Conservation (phyloP, 2,113 vertebrate species). For the Xenus cinereus region DNA sequence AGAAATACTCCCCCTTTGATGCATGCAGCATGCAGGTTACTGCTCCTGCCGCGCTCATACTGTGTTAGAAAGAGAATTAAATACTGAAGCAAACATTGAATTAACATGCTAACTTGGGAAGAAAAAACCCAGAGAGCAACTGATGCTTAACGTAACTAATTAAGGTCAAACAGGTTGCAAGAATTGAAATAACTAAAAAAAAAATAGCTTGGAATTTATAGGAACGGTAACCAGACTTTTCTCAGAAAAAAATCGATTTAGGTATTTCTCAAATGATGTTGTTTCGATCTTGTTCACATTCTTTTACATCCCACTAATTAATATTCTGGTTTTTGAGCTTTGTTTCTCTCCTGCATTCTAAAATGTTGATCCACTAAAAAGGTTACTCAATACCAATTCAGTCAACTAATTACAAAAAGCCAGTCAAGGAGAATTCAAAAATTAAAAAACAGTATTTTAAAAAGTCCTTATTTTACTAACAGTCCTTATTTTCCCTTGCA, state of each 20-base stretch:
- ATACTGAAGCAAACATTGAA: not conserved
- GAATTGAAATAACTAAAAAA: not conserved
- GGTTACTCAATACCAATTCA: not conserved
- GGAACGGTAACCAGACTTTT: not conserved
- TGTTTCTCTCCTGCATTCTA: not conserved
- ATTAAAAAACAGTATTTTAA: not conserved
- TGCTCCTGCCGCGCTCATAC: constrained; percentile 64
- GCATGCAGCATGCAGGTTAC: constrained; percentile 56
- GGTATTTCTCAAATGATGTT: not conserved
- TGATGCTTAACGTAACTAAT: not conserved
- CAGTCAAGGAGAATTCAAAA: not conserved
- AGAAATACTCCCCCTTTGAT: not conserved
- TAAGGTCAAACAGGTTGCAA: not conserved
- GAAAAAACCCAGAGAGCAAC: not conserved
- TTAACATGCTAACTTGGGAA: constrained; percentile 74
- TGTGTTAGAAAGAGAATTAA: constrained; percentile 59
- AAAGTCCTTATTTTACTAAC: not conserved
- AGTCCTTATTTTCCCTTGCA: not conserved
- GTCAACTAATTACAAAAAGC: not conserved
- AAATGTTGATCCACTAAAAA: not conserved
- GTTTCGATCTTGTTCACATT: not conserved
- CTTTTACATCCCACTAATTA: not conserved
- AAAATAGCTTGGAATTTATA: constrained; percentile 46
- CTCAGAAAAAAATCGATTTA: not conserved
- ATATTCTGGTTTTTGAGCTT: not conserved